Evolutionary conservation across 2,888 invertebrate species (phyloP), one percentile per base, ranked within the genome.

Genomic region (Lordiphosa fenestrarum): DNA sequence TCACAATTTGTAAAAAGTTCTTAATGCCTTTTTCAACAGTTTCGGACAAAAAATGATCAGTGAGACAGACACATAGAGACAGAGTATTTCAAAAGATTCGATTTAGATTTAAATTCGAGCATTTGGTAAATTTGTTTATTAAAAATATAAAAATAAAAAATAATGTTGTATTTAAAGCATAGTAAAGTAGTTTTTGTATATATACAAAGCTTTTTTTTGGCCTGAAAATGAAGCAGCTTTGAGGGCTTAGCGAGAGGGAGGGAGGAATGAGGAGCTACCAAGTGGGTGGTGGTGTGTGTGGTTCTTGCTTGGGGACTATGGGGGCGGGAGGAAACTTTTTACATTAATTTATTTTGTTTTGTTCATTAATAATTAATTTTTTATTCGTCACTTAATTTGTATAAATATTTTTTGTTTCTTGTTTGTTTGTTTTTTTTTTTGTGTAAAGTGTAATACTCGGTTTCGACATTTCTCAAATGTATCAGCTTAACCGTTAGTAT

Each of bases 1-100:
- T 86, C 87, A 86, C 86, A 86, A 87, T 86, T 85, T 78, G 84
- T 87, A 86, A 86, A 82, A 82, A 70, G 78, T 72, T 68, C 64
- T 72, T 69, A 71, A 80, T 81, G 81, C 81, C 58, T 81, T 73
- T 75, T 57, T 64, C 49, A 78, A 67, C 56, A 59, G 53, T 66
- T 58, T 35, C 51, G 41, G 50, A 57, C 49, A 61, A 49, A 49
- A 25, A 53, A 67, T 52, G 49, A 53, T 63, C 47, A 58, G 53
- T 65, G 53, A 30, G 46, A 64, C 47, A 54, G 25, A 46, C 48
- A 37, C 48, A 46, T 46, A 35, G 59, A 51, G 59, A 51, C 42
- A 56, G 42, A 33, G 46, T 33, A 23, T 42, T 44, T 42, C 39
- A 23, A 39, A 55, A 46, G 49, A 59, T 51, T 59, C 33, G 10